These are phyloP conservation scores for Plecturocebus donacophilus DNA, from an alignment of 2,113 vertebrate species.

Conservation along the genomic window DNA sequence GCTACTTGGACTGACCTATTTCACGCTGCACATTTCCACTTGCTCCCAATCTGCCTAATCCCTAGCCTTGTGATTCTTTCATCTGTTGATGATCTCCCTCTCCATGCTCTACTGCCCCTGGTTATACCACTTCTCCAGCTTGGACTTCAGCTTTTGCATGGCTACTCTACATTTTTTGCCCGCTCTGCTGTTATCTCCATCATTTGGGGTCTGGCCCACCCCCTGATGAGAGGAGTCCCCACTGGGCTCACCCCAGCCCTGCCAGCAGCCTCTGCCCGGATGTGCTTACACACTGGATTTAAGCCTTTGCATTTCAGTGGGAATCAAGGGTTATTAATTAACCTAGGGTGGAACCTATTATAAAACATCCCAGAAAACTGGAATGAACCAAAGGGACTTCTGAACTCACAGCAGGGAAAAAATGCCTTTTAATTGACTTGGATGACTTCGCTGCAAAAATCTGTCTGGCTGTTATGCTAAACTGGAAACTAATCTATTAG, in stretches of 20 bases:
- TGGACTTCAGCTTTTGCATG: background rate
- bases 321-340: slow-evolving; percentile 71
- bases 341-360: slow-evolving; percentile 68
- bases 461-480: slow-evolving; percentile 81
- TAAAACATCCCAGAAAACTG: slow-evolving; percentile 68
- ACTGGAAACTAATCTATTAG: slow-evolving; percentile 77
- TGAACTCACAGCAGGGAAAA: slow-evolving; percentile 72
- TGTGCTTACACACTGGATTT: slow-evolving; percentile 11
- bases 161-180: background rate
- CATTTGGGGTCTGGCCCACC: background rate
- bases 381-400: slow-evolving; percentile 60
- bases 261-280: background rate
- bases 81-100: too few species aligned
- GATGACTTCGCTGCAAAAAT: slow-evolving; percentile 71
- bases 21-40: background rate
- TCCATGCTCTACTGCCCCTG: background rate
- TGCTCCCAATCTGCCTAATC: background rate
- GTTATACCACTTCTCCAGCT: background rate
- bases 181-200: background rate
- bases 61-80: background rate
- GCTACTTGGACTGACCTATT: background rate
- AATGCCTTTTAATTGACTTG: slow-evolving; percentile 77
- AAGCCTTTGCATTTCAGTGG: slow-evolving; percentile 51
- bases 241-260: background rate
- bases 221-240: slow-evolving; percentile 17